A percentile compares a stretch with the other conserved stretches of the same genome.
Evolutionary conservation across 2,797 vertebrate species (phyloP).

Genomic region (Hozukius guyotensis): DNA sequence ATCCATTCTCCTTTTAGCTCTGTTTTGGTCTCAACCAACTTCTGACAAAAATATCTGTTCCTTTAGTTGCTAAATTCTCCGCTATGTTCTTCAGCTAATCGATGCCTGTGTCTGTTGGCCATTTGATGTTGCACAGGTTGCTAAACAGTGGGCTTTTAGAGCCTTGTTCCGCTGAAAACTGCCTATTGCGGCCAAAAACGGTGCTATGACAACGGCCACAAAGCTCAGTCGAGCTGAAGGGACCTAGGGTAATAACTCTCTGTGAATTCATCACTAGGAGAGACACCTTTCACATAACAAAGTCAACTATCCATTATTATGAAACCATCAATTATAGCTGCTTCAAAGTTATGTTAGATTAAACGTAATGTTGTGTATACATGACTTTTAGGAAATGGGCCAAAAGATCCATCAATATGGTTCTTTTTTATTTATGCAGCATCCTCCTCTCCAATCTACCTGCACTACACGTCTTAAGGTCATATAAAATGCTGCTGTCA

Average conservation of each 20-base stretch:
- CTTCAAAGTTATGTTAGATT: background rate
- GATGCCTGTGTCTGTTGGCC: background rate
- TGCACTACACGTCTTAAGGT: slow-evolving; percentile 23
- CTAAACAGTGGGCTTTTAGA: background rate
- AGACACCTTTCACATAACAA: background rate
- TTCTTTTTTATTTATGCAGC: background rate
- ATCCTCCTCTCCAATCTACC: background rate
- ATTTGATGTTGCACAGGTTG: background rate
- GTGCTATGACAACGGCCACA: background rate
- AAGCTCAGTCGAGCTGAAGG: background rate
- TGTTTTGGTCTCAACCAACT: background rate
- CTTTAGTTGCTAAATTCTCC: background rate
- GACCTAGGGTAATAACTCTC: background rate
- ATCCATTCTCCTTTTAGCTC: background rate
- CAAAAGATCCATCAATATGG: background rate
- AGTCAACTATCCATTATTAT: background rate
- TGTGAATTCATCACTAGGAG: background rate
- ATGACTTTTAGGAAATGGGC: background rate
- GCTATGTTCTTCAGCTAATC: background rate
- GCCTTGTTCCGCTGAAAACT: background rate
- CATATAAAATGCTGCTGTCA: slow-evolving; percentile 33
- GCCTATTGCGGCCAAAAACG: background rate
- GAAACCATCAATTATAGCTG: background rate
- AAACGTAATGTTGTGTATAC: background rate
- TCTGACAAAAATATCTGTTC: background rate